Percentiles rank a stretch among this genome's conserved stretches.
phyloP scores from a whole-genome alignment of 2,888 invertebrate genomes.

The Drosophila siamana region DNA sequence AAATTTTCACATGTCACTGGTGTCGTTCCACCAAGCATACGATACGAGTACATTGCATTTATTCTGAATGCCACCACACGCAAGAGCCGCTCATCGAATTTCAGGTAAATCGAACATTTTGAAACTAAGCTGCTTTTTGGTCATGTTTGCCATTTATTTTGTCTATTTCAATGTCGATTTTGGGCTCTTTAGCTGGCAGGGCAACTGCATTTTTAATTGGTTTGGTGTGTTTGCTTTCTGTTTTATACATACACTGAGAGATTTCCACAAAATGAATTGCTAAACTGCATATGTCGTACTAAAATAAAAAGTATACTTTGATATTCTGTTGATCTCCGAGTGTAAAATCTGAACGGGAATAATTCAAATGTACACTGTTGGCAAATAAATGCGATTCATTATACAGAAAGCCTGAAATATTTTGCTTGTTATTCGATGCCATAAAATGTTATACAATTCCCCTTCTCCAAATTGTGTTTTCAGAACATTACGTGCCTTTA shows the following conservation, averaged over 20 bases:
- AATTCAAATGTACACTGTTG: conserved; percentile 6
- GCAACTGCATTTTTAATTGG: conserved; percentile 65
- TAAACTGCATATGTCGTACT: too few species aligned
- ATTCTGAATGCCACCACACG: not conserved
- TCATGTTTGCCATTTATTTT: conserved; percentile 56
- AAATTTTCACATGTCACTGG: conserved; percentile 45
- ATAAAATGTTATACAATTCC: conserved; percentile 6
- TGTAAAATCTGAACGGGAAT: conserved; percentile 20
- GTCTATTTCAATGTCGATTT: conserved; percentile 22
- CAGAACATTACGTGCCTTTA: not conserved
- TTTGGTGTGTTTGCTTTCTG: conserved; percentile 30
- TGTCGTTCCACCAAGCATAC: not conserved
- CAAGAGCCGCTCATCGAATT: not conserved
- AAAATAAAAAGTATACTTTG: too few species aligned
- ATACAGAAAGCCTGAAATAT: conserved; percentile 15
- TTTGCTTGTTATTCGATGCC: not conserved
- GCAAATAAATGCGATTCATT: conserved; percentile 30
- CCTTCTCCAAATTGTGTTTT: not conserved
- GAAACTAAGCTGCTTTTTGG: conserved; percentile 58
- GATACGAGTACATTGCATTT: too few species aligned
- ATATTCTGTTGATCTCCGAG: not conserved
- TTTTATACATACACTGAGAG: conserved; percentile 16
- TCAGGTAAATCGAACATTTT: conserved; percentile 42
- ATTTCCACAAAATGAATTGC: not conserved
- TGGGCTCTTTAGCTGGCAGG: conserved; percentile 34